Percentiles rank a stretch among this genome's conserved stretches.
These are phyloP conservation scores for Tachycineta bicolor DNA, from an alignment of 2,113 vertebrate species.

Conservation along the genomic window DNA sequence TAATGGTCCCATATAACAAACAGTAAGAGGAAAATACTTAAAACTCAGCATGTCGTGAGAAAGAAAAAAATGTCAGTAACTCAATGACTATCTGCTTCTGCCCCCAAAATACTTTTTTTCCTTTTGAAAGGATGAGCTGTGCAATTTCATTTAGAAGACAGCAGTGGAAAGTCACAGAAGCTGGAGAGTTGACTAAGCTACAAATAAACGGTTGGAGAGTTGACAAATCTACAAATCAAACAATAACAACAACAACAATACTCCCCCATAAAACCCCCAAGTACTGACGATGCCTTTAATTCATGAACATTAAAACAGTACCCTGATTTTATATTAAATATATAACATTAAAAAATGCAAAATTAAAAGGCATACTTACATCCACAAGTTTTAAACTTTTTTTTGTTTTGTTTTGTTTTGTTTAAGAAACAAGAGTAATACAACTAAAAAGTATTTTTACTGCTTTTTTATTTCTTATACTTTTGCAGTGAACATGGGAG, in stretches of 20 bases:
- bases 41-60: background rate
- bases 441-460: background rate
- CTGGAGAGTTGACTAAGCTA: background rate
- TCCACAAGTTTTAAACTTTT: background rate
- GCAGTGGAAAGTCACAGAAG: background rate
- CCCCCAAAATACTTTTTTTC: background rate
- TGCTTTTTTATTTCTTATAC: background rate
- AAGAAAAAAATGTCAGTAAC: background rate
- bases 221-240: background rate
- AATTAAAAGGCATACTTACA: background rate
- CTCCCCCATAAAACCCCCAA: fast-evolving
- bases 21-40: background rate
- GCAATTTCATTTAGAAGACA: background rate
- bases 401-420: background rate
- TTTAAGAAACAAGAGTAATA: background rate
- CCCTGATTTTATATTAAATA: background rate
- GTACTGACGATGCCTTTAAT: background rate
- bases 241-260: background rate
- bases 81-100: background rate
- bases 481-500: background rate
- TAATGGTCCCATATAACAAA: background rate
- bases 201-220: background rate
- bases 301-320: background rate
- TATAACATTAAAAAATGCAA: background rate
- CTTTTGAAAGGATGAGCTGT: background rate